Evolutionary conservation across 1,140 invertebrate genomes (phyloP).

Genomic region (Cotesia typhae): DNA sequence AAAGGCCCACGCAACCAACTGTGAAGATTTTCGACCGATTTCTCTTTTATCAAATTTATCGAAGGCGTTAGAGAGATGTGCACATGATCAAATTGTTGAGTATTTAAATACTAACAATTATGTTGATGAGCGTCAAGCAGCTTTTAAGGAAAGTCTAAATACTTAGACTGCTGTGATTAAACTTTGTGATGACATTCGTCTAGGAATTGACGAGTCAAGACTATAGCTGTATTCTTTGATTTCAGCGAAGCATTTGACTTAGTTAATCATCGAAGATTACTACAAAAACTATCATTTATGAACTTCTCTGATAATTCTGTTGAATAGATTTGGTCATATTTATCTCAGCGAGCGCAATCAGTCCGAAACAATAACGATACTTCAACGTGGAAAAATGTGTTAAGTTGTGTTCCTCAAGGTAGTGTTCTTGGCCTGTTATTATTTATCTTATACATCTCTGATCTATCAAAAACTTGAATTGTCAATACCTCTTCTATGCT

Average conservation of each 20-base stretch:
- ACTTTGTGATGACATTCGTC: conserved; percentile 16
- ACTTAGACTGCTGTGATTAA: conserved; percentile 1
- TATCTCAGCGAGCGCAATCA: background rate
- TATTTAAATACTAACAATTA: background rate
- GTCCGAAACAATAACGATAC: background rate
- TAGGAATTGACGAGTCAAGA: background rate
- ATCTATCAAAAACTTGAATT: background rate
- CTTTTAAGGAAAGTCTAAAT: background rate
- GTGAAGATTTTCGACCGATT: background rate
- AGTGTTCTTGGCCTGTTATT: conserved; percentile 8
- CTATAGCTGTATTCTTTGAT: conserved; percentile 35
- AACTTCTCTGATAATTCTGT: background rate
- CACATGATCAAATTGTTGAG: background rate
- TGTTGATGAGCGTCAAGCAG: background rate
- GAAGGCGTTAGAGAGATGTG: background rate
- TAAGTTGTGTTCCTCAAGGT: conserved; percentile 11
- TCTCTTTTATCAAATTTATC: background rate
- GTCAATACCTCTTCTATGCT: background rate
- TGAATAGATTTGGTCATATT: background rate
- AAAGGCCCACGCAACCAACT: too few species aligned
- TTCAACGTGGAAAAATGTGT: background rate
- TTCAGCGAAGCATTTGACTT: conserved; percentile 39
- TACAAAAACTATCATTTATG: conserved; percentile 23
- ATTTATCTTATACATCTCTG: background rate
- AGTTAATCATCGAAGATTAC: conserved; percentile 27